Evolutionary conservation across 2,113 vertebrate genomes (phyloP), one percentile per base, ranked within the genome.

Genomic region (Charina bottae): DNA sequence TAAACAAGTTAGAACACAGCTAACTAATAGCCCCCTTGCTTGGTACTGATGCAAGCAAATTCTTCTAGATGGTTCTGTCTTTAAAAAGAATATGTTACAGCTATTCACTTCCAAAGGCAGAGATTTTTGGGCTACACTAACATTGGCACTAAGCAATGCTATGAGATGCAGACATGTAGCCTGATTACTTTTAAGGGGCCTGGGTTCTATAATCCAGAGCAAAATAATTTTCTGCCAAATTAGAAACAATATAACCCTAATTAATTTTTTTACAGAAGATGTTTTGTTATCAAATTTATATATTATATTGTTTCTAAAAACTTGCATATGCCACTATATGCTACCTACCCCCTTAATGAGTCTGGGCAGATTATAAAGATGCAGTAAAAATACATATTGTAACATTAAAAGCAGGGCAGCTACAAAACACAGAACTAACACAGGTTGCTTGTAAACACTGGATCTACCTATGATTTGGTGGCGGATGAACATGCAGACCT

Each of bases 1-100:
- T 92, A 68, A 94, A 91, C 58, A 26, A 89, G 85, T 88, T 95
- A 64, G 60, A 88, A 93, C 89, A 92, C 33, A n/a, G 0, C 33
- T 83, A 85, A 91, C 62, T 85, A 46, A 42, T 88, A 12, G 89
- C 89, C 92, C 90, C 84, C 84, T 85, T 90, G 62, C 19, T 6
- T 95, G 88, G n/a, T 46, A 49, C 0, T 89, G 83, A 88, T 46
- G 28, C 26, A 62, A 0, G 0, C 11, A 2, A 54, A 26, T 53
- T 85, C 62, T 84, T 85, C 23, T 84, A 85, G 85, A 93, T 54
- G 23, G 24, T 7, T 19, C 42, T 13, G 3, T 37, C 68, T 90
- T 90, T 88, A 68, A 91, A 53, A 91, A 90, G 15, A 92, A 62
- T 9, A 1, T n/a, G 60, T 6, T 26, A 19, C 2, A 91, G 55